Percentiles rank a stretch among this genome's conserved stretches.
These are phyloP conservation scores for Tursiops truncatus DNA, from an alignment of 2,113 vertebrate species.

Conservation along the genomic window DNA sequence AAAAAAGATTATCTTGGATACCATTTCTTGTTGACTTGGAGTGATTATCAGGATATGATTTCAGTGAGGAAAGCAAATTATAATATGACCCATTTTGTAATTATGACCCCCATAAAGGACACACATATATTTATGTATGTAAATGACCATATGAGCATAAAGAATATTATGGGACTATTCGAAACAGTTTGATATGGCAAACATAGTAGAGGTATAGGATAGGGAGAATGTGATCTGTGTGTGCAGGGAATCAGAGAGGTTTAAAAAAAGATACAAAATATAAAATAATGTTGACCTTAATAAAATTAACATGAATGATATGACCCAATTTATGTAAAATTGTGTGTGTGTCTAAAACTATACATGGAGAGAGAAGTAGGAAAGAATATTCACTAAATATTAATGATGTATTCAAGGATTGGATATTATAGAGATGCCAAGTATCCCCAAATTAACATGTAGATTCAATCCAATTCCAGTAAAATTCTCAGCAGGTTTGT, in stretches of 20 bases:
- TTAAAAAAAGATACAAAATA: not conserved
- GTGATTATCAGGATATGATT: not conserved
- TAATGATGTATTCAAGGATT: not conserved
- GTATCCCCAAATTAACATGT: not conserved
- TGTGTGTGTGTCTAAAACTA: not conserved
- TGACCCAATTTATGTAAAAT: not conserved
- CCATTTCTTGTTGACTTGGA: not conserved
- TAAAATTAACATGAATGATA: not conserved
- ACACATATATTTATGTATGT: not conserved
- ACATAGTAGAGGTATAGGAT: not conserved
- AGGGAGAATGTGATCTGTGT: not conserved
- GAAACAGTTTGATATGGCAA: not conserved
- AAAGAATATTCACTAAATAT: not conserved
- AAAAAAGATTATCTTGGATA: not conserved
- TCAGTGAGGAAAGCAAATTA: not conserved
- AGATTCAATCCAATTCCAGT: not conserved
- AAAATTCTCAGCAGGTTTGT: not conserved
- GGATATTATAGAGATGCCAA: not conserved
- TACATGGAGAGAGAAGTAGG: not conserved
- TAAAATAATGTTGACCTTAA: not conserved
- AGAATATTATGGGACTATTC: not conserved
- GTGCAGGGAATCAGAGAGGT: not conserved
- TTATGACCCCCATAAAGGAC: not conserved
- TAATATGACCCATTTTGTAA: not conserved
- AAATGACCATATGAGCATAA: not conserved